phyloP scores from a whole-genome alignment of 2,888 invertebrate species.

The Agrochola litura region DNA sequence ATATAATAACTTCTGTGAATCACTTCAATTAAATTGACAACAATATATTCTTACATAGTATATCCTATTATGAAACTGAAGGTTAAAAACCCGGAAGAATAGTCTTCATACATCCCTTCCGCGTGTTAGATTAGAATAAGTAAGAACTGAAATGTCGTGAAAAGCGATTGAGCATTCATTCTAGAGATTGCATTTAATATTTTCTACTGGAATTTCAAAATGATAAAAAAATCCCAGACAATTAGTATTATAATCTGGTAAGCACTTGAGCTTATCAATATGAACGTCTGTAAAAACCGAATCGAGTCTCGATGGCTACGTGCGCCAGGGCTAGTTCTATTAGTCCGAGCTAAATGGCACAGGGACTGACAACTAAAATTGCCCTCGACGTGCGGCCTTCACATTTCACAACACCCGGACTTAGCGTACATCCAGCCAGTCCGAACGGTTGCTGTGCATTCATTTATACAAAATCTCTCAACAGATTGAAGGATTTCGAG shows the following conservation, averaged over 20 bases:
- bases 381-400: conserved; percentile 87
- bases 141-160: conserved; percentile 58
- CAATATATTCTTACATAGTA: conserved; percentile 61
- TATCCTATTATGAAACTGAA: conserved; percentile 69
- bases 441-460: conserved; percentile 74
- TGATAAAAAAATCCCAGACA: conserved; percentile 2
- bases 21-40: conserved; percentile 62
- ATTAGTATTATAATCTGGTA: conserved; percentile 12
- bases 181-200: not conserved
- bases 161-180: conserved; percentile 28
- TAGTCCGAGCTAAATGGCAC: conserved; percentile 83
- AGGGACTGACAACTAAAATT: conserved; percentile 85
- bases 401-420: conserved; percentile 90
- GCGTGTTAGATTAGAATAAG: conserved; percentile 52
- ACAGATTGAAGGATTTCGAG: conserved; percentile 63
- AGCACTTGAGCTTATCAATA: conserved; percentile 21
- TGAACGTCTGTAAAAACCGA: conserved; percentile 55
- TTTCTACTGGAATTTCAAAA: conserved; percentile 12
- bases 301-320: conserved; percentile 49
- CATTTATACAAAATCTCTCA: conserved; percentile 72
- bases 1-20: conserved; percentile 52
- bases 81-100: conserved; percentile 78
- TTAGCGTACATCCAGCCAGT: conserved; percentile 85
- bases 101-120: conserved; percentile 66
- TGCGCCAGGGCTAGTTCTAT: conserved; percentile 61